Conservation (phyloP, 1,140 invertebrate genomes). For the Glomeris maerens region DNA sequence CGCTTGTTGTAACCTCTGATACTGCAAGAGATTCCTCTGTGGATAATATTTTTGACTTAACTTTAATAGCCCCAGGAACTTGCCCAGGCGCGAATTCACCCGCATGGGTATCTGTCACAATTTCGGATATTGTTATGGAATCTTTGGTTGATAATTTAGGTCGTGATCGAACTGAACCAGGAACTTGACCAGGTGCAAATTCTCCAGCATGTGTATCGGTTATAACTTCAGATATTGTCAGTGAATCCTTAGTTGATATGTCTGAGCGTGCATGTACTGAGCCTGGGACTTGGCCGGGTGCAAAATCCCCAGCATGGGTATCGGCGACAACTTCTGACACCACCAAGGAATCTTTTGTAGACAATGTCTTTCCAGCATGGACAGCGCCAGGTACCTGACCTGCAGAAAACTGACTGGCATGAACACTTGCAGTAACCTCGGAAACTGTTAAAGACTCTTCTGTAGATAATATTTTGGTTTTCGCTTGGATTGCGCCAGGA, state of each 20-base stretch:
- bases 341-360: slow-evolving; percentile 14
- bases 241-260: neutral
- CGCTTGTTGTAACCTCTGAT: slow-evolving; percentile 13
- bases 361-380: slow-evolving; percentile 9
- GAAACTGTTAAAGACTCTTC: slow-evolving; percentile 17
- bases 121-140: neutral
- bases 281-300: neutral
- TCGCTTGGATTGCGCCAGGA: slow-evolving; percentile 13
- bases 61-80: neutral
- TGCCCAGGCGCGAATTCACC: neutral
- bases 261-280: neutral
- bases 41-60: slow-evolving; percentile 4
- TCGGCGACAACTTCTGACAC: slow-evolving; percentile 12
- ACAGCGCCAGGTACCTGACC: slow-evolving; percentile 13
- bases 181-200: neutral
- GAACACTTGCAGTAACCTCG: slow-evolving; percentile 20
- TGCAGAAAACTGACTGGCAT: slow-evolving; percentile 37
- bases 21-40: slow-evolving; percentile 9
- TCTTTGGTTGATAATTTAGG: neutral
- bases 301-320: neutral
- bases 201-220: neutral
- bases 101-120: neutral
- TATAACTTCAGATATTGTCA: neutral
- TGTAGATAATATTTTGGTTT: slow-evolving; percentile 17
- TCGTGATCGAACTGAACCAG: neutral